These are phyloP conservation scores for Aplysia californica DNA, from an alignment of 1,140 invertebrate genomes.

Conservation along the genomic window DNA sequence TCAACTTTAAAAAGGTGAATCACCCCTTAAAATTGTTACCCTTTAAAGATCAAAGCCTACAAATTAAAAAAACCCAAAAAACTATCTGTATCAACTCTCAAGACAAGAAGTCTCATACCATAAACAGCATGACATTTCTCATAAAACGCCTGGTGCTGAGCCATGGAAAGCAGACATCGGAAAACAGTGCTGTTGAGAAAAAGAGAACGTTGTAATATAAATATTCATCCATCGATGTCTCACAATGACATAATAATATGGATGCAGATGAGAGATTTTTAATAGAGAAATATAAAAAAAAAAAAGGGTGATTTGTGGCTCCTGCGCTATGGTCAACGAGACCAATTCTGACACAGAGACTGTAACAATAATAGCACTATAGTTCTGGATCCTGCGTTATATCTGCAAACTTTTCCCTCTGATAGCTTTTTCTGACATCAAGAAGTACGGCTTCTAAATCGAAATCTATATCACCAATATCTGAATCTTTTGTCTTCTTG, in stretches of 20 bases:
- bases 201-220: not conserved
- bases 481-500: too few relatives aligned
- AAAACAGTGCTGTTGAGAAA: not conserved
- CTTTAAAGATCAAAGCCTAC: not conserved
- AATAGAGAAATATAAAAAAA: not conserved
- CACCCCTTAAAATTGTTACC: not conserved
- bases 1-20: not conserved
- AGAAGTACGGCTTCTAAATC: too few relatives aligned
- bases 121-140: slow-evolving; percentile 22
- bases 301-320: not conserved
- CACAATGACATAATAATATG: not conserved
- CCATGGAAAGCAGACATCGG: not conserved
- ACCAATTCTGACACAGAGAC: too few relatives aligned
- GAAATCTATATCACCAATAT: too few relatives aligned
- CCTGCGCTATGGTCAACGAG: not conserved
- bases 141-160: not conserved
- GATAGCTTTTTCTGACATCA: too few relatives aligned
- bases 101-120: not conserved
- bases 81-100: too few relatives aligned
- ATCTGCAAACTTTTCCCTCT: too few relatives aligned
- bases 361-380: too few relatives aligned
- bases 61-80: not conserved
- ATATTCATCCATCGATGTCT: not conserved
- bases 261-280: not conserved
- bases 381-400: too few relatives aligned